Conservation (phyloP, 2,113 vertebrate species). For the Pan troglodytes region DNA sequence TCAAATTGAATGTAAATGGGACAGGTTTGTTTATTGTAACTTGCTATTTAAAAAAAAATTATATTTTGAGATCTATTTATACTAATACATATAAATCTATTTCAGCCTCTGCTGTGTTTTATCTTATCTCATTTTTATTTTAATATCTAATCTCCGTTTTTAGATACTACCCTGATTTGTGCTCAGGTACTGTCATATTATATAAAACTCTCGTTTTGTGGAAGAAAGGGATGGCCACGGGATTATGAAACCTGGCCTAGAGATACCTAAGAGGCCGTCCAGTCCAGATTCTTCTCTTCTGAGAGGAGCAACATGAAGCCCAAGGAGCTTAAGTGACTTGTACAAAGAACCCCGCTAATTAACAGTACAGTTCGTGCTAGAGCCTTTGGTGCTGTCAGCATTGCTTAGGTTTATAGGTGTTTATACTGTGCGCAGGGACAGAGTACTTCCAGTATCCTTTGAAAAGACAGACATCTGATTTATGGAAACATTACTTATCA, state of each 20-base stretch:
- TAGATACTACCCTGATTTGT: background rate
- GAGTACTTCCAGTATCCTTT: background rate
- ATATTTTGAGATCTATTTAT: background rate
- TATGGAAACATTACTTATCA: conserved; percentile 26
- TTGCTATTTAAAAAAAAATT: background rate
- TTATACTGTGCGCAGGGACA: background rate
- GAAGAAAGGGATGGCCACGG: background rate
- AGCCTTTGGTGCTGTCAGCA: background rate
- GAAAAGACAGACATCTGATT: conserved; percentile 24
- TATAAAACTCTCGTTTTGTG: background rate
- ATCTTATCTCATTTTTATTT: background rate
- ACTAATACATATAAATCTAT: background rate
- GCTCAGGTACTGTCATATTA: background rate
- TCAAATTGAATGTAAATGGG: background rate
- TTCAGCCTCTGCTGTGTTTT: background rate
- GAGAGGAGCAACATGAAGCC: background rate
- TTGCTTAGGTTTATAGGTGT: background rate
- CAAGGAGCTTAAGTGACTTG: background rate
- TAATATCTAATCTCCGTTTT: background rate
- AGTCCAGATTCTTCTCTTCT: background rate
- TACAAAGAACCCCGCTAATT: background rate
- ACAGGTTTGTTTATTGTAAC: background rate
- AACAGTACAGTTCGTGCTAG: background rate
- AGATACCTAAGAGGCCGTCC: background rate
- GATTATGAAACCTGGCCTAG: too few species aligned